A percentile compares a stretch with the other conserved stretches of the same genome.
Conservation (phyloP, 2,797 vertebrate genomes). For the Anguilla obscura region DNA sequence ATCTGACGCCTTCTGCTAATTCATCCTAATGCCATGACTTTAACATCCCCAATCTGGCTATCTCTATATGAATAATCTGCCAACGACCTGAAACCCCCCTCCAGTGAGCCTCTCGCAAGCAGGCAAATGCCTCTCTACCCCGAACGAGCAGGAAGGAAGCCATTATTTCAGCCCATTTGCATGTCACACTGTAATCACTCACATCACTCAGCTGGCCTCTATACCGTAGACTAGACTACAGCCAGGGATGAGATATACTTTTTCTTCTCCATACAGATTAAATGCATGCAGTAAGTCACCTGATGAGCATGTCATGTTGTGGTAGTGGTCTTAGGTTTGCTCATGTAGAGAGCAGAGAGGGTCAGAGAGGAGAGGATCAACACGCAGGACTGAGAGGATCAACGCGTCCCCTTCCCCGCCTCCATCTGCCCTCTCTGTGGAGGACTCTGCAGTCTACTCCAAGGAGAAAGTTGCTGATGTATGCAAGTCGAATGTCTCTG, state of each 20-base stretch:
- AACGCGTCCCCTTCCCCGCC: background rate
- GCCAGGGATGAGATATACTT: background rate
- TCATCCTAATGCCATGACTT: background rate
- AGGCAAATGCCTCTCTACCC: background rate
- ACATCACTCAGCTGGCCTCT: background rate
- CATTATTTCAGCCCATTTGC: constrained; percentile 9
- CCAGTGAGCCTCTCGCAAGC: background rate
- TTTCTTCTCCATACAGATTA: background rate
- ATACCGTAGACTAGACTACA: background rate
- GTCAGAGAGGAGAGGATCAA: background rate
- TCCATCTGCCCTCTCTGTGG: background rate
- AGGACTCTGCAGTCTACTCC: background rate
- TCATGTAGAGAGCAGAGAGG: background rate
- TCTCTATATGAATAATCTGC: background rate
- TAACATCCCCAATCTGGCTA: background rate
- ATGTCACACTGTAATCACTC: background rate
- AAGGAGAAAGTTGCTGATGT: background rate
- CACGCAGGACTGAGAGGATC: background rate
- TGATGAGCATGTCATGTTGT: background rate
- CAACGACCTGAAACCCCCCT: background rate
- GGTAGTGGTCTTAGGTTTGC: background rate
- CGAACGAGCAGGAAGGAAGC: background rate
- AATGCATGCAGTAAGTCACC: background rate
- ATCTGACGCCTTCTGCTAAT: constrained; percentile 18
- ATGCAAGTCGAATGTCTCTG: background rate